A percentile compares a stretch with the other conserved stretches of the same genome.
These are phyloP conservation scores for Drosophila funebris DNA, from an alignment of 1,140 invertebrate species.

Conservation along the genomic window DNA sequence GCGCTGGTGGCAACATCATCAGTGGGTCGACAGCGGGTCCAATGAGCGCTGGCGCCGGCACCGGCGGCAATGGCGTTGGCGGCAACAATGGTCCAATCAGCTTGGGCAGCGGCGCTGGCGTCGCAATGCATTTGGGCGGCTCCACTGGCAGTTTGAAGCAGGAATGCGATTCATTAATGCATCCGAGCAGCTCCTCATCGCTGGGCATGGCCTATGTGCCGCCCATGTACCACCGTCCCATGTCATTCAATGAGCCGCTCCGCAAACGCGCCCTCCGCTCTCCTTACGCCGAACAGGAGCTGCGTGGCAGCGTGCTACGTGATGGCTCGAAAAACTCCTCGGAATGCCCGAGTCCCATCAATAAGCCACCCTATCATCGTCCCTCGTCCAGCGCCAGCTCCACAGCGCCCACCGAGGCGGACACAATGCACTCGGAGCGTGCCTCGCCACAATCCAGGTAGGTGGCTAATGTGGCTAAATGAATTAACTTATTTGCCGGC, in stretches of 20 bases:
- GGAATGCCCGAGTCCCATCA: constrained; percentile 81
- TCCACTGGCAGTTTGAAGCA: constrained; percentile 77
- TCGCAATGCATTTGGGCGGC: constrained; percentile 63
- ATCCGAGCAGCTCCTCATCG: constrained; percentile 66
- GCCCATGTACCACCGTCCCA: constrained; percentile 79
- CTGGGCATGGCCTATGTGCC: constrained; percentile 76
- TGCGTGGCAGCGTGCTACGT: constrained; percentile 83
- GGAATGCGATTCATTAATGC: constrained; percentile 83
- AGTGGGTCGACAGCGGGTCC: constrained; percentile 60
- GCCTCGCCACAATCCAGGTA: constrained; percentile 83
- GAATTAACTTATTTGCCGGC: too few species aligned
- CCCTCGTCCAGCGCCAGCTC: constrained; percentile 83
- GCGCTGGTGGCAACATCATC: constrained; percentile 73
- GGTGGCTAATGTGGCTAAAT: too few species aligned
- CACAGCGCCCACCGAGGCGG: constrained; percentile 82
- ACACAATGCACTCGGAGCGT: constrained; percentile 83
- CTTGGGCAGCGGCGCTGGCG: constrained; percentile 72
- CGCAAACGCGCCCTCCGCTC: constrained; percentile 85
- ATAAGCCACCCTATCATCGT: constrained; percentile 78
- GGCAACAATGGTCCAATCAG: constrained; percentile 50
- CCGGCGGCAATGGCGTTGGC: constrained; percentile 83
- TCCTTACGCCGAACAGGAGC: constrained; percentile 83
- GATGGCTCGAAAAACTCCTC: constrained; percentile 83
- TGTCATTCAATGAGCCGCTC: constrained; percentile 81
- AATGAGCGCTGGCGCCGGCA: constrained; percentile 63